Evolutionary conservation across 2,113 vertebrate genomes (phyloP), one percentile per base, ranked within the genome.

Genomic region (Paraplagusia blochii): DNA sequence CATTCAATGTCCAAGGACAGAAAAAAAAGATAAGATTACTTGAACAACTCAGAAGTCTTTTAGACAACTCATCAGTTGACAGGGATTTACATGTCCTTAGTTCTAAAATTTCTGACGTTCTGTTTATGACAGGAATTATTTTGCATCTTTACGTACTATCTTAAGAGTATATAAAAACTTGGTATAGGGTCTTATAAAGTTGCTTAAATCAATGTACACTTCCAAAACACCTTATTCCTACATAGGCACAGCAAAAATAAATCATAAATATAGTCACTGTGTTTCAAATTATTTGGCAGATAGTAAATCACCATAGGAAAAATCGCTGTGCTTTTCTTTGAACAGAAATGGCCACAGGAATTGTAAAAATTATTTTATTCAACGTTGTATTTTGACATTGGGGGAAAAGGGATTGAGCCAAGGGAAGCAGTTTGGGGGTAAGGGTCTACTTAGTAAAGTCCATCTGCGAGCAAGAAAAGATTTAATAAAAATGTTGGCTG

Each of bases 281-380:
- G 44, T 10, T 9, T 7, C 8, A 13, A 40, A 15, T 44, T 7
- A 14, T 4, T 44, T 6, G 5, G 14, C 43, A 44, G 43, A 44
- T 15, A 15, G 1, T 15, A 44, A 44, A 44, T 44, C 17, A n/a
- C 8, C 6, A 15, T 9, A 44, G 17, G 44, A 44, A 4, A 14
- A 43, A 15, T 10, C 8, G 4, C 1, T 44, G 15, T 44, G 44
- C 17, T 44, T 44, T 15, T 15, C 15, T 6, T 44, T 44, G 8
- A 17, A 44, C 44, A 44, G 15, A 44, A 44, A 16, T 44, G 8
- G 44, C 44, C 44, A 44, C 44, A 15, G 17, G 15, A 16, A 16
- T 51, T 86, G 82, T 86, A 90, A 91, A 89, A 89, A 74, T 84
- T 61, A 29, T 82, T 89, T 91, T 90, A 90, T 91, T 91, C 84